These are phyloP conservation scores for Papilio demoleus DNA, from an alignment of 2,888 invertebrate genomes.

Conservation along the genomic window DNA sequence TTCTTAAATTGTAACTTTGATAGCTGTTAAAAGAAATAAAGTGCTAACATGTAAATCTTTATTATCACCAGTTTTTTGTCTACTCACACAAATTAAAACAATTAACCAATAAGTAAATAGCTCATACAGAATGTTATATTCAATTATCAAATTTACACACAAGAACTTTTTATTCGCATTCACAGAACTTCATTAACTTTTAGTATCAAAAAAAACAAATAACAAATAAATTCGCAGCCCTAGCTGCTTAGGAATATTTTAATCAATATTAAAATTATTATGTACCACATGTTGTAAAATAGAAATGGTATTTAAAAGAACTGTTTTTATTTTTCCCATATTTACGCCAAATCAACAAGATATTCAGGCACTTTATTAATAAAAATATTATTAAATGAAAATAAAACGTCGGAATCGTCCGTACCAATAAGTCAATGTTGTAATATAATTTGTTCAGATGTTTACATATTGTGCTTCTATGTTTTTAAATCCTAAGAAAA, in stretches of 20 bases:
- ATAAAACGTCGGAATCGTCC: background rate
- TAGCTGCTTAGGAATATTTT: slow-evolving; percentile 16
- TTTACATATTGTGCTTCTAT: slow-evolving; percentile 26
- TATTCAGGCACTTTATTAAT: no score
- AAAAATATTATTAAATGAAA: no score
- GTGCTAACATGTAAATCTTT: slow-evolving; percentile 23
- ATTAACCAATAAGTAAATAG: slow-evolving; percentile 8
- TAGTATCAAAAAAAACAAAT: background rate
- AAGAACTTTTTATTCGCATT: background rate
- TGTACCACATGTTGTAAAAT: slow-evolving; percentile 3
- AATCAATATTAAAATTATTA: slow-evolving; percentile 11
- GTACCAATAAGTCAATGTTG: slow-evolving; percentile 4
- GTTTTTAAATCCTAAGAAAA: slow-evolving; percentile 11
- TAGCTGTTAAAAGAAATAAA: slow-evolving; percentile 3
- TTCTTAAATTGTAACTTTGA: background rate
- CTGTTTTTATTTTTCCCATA: background rate
- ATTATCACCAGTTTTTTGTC: slow-evolving; percentile 6
- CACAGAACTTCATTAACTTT: slow-evolving; percentile 9
- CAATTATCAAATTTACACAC: slow-evolving; percentile 11
- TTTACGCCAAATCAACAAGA: background rate
- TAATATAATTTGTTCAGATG: slow-evolving; percentile 14
- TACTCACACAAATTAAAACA: slow-evolving; percentile 18
- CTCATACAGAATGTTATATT: slow-evolving; percentile 8
- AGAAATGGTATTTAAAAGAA: slow-evolving; percentile 5
- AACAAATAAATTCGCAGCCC: slow-evolving; percentile 4